Percentiles rank a stretch among this genome's conserved stretches.
phyloP scores from a whole-genome alignment of 2,888 invertebrate genomes.

The Drosophila fulvimacula region DNA sequence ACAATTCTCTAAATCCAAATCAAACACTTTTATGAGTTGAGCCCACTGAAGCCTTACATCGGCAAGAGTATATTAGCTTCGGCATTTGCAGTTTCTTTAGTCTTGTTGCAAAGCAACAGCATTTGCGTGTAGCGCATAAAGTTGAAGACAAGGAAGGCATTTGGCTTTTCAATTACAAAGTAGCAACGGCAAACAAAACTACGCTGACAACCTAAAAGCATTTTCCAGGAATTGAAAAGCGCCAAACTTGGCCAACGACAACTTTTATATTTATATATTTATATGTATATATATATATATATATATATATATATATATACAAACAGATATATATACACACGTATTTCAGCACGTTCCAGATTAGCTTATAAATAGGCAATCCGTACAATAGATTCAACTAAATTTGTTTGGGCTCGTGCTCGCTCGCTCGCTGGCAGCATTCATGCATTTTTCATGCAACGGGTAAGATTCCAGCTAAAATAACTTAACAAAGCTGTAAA shows the following conservation, averaged over 20 bases:
- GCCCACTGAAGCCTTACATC: background rate
- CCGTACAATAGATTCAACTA: conserved; percentile 42
- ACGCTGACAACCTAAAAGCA: conserved; percentile 7
- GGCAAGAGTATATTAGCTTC: conserved; percentile 5
- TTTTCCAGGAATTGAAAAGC: conserved; percentile 41
- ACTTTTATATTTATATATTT: conserved; percentile 49
- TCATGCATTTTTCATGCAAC: conserved; percentile 74
- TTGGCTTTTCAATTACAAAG: conserved; percentile 41
- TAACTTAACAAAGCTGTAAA: conserved; percentile 76
- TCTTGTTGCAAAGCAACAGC: conserved; percentile 12
- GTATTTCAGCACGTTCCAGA: conserved; percentile 50
- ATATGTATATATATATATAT: conserved; percentile 19
- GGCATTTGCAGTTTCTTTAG: background rate
- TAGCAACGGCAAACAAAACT: background rate
- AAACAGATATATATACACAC: conserved; percentile 6
- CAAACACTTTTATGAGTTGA: background rate
- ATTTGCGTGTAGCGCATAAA: conserved; percentile 7
- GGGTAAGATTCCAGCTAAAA: conserved; percentile 55
- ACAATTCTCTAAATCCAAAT: background rate
- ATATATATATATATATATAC: conserved; percentile 6
- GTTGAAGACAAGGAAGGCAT: conserved; percentile 15
- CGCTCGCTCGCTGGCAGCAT: conserved; percentile 22
- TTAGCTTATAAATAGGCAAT: conserved; percentile 78
- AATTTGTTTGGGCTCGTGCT: conserved; percentile 18
- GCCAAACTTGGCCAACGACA: conserved; percentile 40